phyloP scores from a whole-genome alignment of 2,888 invertebrate genomes.

The Drosophila ezoana region DNA sequence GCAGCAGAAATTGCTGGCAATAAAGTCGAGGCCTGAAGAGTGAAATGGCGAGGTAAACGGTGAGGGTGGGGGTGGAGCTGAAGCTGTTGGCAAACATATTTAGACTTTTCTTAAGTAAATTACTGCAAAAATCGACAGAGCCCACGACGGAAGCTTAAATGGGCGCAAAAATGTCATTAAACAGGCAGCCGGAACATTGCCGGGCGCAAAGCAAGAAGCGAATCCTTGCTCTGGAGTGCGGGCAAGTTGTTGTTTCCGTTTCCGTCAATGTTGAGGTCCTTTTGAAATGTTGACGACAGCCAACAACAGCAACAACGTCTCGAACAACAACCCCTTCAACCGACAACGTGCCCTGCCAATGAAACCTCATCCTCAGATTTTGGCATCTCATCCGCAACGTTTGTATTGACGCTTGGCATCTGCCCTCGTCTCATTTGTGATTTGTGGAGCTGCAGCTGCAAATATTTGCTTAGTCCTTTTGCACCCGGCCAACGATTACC shows the following conservation, averaged over 20 bases:
- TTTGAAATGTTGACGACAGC: slow-evolving; percentile 58
- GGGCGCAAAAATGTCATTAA: slow-evolving; percentile 80
- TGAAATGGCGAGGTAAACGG: neutral
- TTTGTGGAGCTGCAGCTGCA: slow-evolving; percentile 63
- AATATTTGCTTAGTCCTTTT: slow-evolving; percentile 76
- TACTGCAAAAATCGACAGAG: slow-evolving; percentile 70
- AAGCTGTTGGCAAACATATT: slow-evolving; percentile 48
- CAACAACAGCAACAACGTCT: slow-evolving; percentile 13
- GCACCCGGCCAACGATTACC: slow-evolving; percentile 59
- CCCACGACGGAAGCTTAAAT: slow-evolving; percentile 68
- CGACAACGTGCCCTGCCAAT: slow-evolving; percentile 24
- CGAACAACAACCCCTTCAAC: slow-evolving; percentile 2
- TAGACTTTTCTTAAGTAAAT: slow-evolving; percentile 78
- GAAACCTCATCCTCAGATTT: slow-evolving; percentile 33
- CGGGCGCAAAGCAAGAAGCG: neutral
- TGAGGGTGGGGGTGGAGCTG: neutral
- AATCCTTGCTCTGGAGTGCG: slow-evolving; percentile 34
- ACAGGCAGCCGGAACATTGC: slow-evolving; percentile 39
- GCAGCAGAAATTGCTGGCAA: slow-evolving; percentile 46
- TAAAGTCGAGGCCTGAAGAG: slow-evolving; percentile 15
- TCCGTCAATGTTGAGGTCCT: slow-evolving; percentile 72
- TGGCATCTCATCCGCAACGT: slow-evolving; percentile 17
- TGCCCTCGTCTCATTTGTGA: slow-evolving; percentile 59
- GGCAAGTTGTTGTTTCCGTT: slow-evolving; percentile 78
- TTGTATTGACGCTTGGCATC: slow-evolving; percentile 26